These are phyloP conservation scores for Lasioglossum oenotherae DNA, from an alignment of 2,888 invertebrate genomes.

Conservation along the genomic window DNA sequence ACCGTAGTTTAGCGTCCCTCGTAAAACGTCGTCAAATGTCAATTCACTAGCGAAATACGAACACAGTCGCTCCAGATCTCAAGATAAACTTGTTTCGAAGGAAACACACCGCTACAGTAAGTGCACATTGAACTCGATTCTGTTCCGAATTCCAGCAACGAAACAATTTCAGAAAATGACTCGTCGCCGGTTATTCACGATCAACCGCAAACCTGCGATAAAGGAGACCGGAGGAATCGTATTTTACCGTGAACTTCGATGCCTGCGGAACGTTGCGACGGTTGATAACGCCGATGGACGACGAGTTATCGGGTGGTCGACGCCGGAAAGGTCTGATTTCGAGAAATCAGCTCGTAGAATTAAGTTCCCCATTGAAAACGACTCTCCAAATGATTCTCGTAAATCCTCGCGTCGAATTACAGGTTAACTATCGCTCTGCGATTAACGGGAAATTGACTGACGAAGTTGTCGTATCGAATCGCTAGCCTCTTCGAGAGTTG, in stretches of 20 bases:
- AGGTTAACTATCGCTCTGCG: slow-evolving; percentile 34
- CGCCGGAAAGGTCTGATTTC: slow-evolving; percentile 23
- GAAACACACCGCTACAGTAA: not conserved
- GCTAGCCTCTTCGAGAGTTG: not conserved
- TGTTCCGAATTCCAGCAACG: not conserved
- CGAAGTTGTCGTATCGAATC: slow-evolving; percentile 3
- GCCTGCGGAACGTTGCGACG: slow-evolving; percentile 13
- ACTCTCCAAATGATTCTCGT: not conserved
- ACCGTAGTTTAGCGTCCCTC: not conserved
- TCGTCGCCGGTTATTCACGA: not conserved
- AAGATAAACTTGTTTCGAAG: not conserved
- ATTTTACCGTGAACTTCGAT: slow-evolving; percentile 15
- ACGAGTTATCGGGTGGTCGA: slow-evolving; percentile 4
- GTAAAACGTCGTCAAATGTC: not conserved
- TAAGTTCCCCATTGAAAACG: not conserved
- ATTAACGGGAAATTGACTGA: not conserved
- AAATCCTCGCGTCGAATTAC: not conserved
- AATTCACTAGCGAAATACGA: not conserved
- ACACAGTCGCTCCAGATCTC: not conserved
- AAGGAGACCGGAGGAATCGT: not conserved
- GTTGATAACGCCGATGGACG: slow-evolving; percentile 24
- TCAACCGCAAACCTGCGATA: not conserved
- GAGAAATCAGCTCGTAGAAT: slow-evolving; percentile 10
- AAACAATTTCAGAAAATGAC: not conserved
- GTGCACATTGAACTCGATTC: not conserved